Base-by-base conservation (phyloP, 2,888 invertebrate species). In the Amblyjoppa proteus region DNA sequence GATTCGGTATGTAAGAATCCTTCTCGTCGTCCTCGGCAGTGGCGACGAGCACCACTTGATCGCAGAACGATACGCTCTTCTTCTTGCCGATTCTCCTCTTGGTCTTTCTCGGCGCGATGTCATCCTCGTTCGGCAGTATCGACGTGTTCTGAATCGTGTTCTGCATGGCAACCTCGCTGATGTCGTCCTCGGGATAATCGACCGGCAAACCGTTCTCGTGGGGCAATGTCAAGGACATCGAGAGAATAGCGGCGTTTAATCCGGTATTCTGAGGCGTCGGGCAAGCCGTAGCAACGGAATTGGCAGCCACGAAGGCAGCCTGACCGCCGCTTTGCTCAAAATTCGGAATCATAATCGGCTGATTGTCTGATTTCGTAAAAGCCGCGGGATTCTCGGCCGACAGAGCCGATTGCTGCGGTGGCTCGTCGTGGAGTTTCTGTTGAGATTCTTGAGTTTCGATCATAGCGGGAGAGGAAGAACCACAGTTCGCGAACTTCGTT, bases 11-110 rank as follows among this genome's bases (percentile, higher is more conserved):
- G 91, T 98, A 98, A 89, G 97, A 97, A 87, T 98, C 98, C 86
- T 97, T 97, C 94, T 98, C 98, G 91, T 98, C 97, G 90, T 98
- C 98, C 91, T 98, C 98, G 0, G 98, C 98, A 0, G 98, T 98
- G 4, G 98, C 98, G 13, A 98, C 98, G 80, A 98, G 94, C 86
- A 98, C 98, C 0, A 99, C 98, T 94, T 98, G 98, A 93, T 98
- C 98, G 91, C 98, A 98, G 94, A 99, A 99, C 0, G 98, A 98
- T 4, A 99, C 99, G 82, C 98, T 98, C 94, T 99, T 99, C 92
- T 98, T 98, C 0, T 96, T 96, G 83, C 97, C 95, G 74, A 96
- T 95, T 9, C 94, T 94, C 81, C 94, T 94, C 79, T 92, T 93
- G 0, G 94, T 94, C 87, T 96, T 96, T 13, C 94, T 94, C 84